A percentile compares a stretch with the other conserved stretches of the same genome.
phyloP scores from a whole-genome alignment of 2,888 invertebrate species.

The Polymixis flavicincta region DNA sequence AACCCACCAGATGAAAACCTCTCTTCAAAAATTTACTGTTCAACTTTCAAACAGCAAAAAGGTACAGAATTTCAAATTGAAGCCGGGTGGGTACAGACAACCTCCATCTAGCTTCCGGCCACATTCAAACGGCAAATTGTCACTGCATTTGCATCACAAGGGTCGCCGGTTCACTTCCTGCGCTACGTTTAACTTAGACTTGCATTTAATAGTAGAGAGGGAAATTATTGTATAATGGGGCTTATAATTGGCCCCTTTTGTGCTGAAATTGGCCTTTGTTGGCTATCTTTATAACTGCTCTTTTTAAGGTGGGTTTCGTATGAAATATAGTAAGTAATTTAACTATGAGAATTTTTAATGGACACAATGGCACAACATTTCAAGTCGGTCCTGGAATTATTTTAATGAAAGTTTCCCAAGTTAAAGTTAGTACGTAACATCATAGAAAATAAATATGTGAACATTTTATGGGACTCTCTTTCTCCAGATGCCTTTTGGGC shows the following conservation, averaged over 20 bases:
- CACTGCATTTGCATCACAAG: constrained; percentile 77
- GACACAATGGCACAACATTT: neutral
- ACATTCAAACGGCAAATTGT: constrained; percentile 72
- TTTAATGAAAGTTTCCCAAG: too few species aligned
- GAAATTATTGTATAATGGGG: constrained; percentile 51
- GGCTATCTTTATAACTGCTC: constrained; percentile 16
- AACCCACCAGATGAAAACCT: neutral
- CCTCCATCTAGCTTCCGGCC: constrained; percentile 52
- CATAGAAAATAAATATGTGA: neutral
- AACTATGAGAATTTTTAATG: neutral
- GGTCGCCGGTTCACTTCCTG: constrained; percentile 68
- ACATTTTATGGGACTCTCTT: neutral
- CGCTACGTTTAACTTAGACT: constrained; percentile 54
- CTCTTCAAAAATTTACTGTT: neutral
- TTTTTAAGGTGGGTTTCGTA: neutral
- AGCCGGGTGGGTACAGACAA: constrained; percentile 37
- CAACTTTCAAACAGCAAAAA: constrained; percentile 19
- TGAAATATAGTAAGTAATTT: neutral
- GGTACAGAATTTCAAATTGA: constrained; percentile 44
- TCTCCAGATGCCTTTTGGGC: neutral
- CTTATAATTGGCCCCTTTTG: constrained; percentile 58
- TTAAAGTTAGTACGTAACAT: neutral
- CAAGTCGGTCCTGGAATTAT: neutral
- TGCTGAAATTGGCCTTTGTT: constrained; percentile 45
- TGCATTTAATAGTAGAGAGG: constrained; percentile 52